Conservation (phyloP, 1,140 invertebrate species). For the Papilio xuthus region DNA sequence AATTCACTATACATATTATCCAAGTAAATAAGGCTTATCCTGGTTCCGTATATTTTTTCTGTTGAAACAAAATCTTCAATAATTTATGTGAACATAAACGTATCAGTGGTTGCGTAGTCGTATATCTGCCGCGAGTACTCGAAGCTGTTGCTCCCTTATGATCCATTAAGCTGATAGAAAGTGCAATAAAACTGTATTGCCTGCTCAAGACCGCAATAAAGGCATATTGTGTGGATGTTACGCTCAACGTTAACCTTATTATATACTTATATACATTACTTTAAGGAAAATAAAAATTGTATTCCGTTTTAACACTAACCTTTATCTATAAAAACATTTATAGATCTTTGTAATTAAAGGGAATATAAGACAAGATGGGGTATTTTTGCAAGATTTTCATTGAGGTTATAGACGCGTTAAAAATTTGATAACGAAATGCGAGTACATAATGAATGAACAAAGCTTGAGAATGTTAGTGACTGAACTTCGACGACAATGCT, state of each 20-base stretch:
- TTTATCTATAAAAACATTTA: background rate
- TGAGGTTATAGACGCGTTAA: no score
- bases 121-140: background rate
- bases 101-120: background rate
- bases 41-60: background rate
- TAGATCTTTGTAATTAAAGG: background rate
- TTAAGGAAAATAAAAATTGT: conserved; percentile 13
- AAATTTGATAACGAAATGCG: no score
- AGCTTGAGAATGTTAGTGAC: no score
- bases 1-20: background rate
- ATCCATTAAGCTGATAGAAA: conserved; percentile 25
- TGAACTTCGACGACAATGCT: background rate
- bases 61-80: background rate
- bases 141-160: conserved; percentile 21
- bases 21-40: background rate
- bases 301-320: background rate
- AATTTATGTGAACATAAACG: conserved; percentile 16
- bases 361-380: no score
- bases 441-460: no score
- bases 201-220: conserved; percentile 23
- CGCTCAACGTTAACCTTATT: conserved; percentile 7
- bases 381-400: no score
- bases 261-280: conserved; percentile 13
- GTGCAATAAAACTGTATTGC: conserved; percentile 19
- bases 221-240: conserved; percentile 17